phyloP scores from a whole-genome alignment of 1,140 invertebrate species.

The Paraescarpia echinospica region DNA sequence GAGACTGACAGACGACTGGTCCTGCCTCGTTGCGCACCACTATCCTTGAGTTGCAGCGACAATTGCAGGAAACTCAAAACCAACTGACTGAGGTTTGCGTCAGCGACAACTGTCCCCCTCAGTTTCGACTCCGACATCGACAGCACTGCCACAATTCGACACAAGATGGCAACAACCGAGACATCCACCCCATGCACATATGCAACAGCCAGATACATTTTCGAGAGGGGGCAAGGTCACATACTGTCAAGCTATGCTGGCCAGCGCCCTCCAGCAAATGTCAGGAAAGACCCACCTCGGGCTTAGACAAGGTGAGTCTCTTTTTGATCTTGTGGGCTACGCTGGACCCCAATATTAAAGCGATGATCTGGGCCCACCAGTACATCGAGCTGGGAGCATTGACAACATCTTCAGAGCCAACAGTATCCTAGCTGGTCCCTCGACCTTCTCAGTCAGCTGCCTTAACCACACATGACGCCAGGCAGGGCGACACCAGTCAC shows the following conservation, averaged over 20 bases:
- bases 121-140: not conserved
- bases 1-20: no score
- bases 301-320: not conserved
- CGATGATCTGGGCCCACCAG: not conserved
- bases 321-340: not conserved
- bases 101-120: not conserved
- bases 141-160: no score
- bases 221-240: not conserved
- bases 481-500: not conserved
- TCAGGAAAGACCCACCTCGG: not conserved
- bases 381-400: not conserved
- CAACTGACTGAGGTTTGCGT: not conserved
- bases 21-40: no score
- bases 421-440: no score
- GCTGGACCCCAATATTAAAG: not conserved
- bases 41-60: not conserved
- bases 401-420: no score
- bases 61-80: not conserved
- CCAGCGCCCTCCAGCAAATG: not conserved
- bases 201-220: not conserved
- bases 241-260: not conserved
- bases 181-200: not conserved
- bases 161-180: no score
- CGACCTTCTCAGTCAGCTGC: no score
- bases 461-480: not conserved